Evolutionary conservation across 2,888 invertebrate species (phyloP).

Genomic region (Anticlea derivata): DNA sequence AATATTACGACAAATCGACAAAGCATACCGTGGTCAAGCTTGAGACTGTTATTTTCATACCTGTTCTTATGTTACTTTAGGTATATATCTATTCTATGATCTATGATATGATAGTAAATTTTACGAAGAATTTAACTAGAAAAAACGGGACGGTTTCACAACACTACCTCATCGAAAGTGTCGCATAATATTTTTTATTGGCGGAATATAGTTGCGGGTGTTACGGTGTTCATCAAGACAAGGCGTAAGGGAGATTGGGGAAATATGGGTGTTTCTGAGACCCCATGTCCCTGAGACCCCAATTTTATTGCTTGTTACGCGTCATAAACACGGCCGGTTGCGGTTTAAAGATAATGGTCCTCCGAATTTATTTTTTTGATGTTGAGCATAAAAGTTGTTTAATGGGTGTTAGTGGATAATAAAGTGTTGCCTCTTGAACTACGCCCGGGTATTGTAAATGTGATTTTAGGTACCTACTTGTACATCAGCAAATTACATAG

Average conservation of each 20-base stretch:
- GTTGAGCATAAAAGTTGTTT: slow-evolving; percentile 64
- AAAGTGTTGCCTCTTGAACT: slow-evolving; percentile 34
- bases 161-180: slow-evolving; percentile 47
- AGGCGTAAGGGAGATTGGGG: slow-evolving; percentile 66
- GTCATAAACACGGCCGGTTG: slow-evolving; percentile 72
- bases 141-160: slow-evolving; percentile 9
- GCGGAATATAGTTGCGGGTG: slow-evolving; percentile 61
- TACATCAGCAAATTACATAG: slow-evolving; percentile 21
- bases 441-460: slow-evolving; percentile 17
- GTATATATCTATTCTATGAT: too few species aligned
- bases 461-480: slow-evolving; percentile 5
- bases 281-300: slow-evolving; percentile 42
- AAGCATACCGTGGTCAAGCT: too few species aligned
- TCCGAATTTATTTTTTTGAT: slow-evolving; percentile 63
- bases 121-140: too few species aligned
- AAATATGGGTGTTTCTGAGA: slow-evolving; percentile 59
- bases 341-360: slow-evolving; percentile 67
- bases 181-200: slow-evolving; percentile 73
- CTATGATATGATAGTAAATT: too few species aligned
- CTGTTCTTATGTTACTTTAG: too few species aligned
- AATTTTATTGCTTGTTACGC: slow-evolving; percentile 81
- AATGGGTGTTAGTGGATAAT: slow-evolving; percentile 56
- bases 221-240: slow-evolving; percentile 73
- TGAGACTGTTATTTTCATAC: too few species aligned
- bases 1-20: too few species aligned